Evolutionary conservation across 2,888 invertebrate genomes (phyloP), one percentile per base, ranked within the genome.

Genomic region (Ochropleura plecta): DNA sequence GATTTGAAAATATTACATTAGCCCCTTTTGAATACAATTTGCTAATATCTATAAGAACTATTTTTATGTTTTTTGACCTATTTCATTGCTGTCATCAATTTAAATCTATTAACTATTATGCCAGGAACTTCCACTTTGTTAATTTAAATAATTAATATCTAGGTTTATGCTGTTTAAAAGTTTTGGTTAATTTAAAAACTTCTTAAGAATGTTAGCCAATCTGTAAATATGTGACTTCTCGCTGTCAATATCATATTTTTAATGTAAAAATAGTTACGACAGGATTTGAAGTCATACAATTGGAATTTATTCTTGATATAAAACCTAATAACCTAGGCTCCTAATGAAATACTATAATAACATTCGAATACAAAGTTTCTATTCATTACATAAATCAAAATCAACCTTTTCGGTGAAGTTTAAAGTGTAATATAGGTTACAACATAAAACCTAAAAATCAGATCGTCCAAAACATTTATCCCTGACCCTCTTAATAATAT

Each of bases 401-500:
- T 79, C 75, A 82, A 82, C 48, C 40, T 68, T 75, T 67, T 64
- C 70, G 7, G 42, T 64, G 20, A n/a, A 69, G n/a, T 62, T 81
- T 75, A 83, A 83, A 80, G 84, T 86, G 80, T 80, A 86, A 81
- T 82, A 86, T 74, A 83, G 81, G 75, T 78, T 76, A 18, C 72
- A 82, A 81, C 12, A 84, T 74, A 80, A 78, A 59, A 78, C 78
- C 88, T 92, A 95, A 86, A 91, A 95, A 73, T 94, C 91, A 8
- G 93, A 92, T 69, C 90, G 90, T 70, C 94, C 94, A 81, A 96
- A 96, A 89, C 93, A 94, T 88, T 93, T 95, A 63, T 94, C 91
- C 76, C 93, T 89, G 20, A 96, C 88, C 77, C 93, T 90, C 81
- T 93, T 94, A 55, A 96, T 92, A 48, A 95, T 92, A 83, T 90